These are phyloP conservation scores for Piprites chloris DNA, from an alignment of 2,113 vertebrate species.

Conservation along the genomic window DNA sequence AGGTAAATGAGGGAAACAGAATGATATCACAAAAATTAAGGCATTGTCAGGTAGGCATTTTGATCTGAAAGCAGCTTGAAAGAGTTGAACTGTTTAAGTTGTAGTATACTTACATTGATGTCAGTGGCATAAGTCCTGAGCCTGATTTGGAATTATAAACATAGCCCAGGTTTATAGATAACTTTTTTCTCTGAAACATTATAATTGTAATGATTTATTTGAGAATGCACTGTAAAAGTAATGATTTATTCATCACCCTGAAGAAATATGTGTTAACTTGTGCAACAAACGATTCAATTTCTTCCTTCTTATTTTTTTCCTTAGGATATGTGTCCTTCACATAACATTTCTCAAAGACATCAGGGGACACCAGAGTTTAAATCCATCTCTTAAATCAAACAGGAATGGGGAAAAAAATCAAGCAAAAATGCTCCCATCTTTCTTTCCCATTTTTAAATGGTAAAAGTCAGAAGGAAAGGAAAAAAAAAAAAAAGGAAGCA, in stretches of 20 bases:
- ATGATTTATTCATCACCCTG: background rate
- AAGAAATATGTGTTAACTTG: background rate
- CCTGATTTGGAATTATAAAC: accelerated
- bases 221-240: background rate
- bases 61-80: background rate
- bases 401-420: background rate
- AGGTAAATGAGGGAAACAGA: background rate
- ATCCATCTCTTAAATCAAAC: background rate
- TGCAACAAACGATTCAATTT: background rate
- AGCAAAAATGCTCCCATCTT: background rate
- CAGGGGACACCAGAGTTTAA: background rate
- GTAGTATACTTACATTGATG: background rate
- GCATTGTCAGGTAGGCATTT: background rate
- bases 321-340: background rate
- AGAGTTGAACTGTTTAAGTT: background rate
- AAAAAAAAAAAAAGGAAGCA: accelerated
- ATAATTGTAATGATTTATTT: background rate
- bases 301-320: background rate
- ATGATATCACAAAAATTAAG: background rate
- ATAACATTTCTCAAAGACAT: background rate
- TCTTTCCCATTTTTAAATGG: background rate
- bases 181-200: background rate
- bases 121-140: background rate
- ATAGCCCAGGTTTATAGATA: background rate
- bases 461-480: background rate